Evolutionary conservation across 1,140 invertebrate genomes (phyloP).

Genomic region (Papilio aristodemus): DNA sequence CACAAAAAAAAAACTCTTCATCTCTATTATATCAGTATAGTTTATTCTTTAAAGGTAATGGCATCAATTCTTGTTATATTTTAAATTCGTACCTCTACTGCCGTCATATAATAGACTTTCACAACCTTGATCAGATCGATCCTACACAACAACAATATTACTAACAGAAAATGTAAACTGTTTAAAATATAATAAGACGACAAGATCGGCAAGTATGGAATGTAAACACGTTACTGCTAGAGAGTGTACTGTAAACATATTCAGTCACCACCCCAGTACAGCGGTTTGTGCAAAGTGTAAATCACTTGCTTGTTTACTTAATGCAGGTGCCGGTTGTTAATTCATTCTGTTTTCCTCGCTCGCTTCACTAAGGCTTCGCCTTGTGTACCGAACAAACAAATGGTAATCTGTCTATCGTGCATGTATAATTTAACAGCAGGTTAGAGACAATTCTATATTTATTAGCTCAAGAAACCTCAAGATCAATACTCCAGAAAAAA

Average conservation of each 20-base stretch:
- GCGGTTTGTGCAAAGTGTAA: constrained; percentile 6
- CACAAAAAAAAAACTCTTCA: too few species aligned
- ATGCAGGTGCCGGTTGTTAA: background rate
- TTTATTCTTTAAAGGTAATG: too few species aligned
- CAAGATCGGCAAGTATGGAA: background rate
- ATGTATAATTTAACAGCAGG: background rate
- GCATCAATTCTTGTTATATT: too few species aligned
- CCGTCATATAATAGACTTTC: too few species aligned
- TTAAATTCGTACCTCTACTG: too few species aligned
- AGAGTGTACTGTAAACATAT: background rate
- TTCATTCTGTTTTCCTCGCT: constrained; percentile 15
- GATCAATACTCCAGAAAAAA: too few species aligned
- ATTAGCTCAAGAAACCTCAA: background rate
- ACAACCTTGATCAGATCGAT: too few species aligned
- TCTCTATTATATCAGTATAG: too few species aligned
- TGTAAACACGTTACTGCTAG: constrained; percentile 4
- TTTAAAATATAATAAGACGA: too few species aligned
- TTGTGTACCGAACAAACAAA: constrained; percentile 14
- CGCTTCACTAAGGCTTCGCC: background rate
- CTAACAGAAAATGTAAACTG: too few species aligned
- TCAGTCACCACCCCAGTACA: background rate
- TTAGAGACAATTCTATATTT: background rate
- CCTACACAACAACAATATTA: too few species aligned
- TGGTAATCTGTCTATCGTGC: constrained; percentile 3
- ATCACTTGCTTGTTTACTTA: constrained; percentile 22